Percentiles rank a stretch among this genome's conserved stretches.
phyloP scores from a whole-genome alignment of 2,113 vertebrate species.

The Spea multiplicata region DNA sequence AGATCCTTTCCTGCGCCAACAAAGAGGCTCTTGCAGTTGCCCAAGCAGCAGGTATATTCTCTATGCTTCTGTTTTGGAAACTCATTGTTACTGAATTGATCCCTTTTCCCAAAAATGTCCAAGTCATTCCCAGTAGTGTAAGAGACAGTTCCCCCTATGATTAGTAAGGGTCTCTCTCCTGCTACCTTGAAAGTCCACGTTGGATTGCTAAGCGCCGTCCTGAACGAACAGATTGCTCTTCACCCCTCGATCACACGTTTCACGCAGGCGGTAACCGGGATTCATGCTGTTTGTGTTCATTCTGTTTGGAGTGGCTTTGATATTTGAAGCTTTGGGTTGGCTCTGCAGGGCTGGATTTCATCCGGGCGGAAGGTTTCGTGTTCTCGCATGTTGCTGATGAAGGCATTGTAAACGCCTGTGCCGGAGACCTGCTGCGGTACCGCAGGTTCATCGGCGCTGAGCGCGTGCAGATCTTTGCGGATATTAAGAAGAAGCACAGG shows the following conservation, averaged over 20 bases:
- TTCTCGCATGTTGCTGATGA: slow-evolving; percentile 78
- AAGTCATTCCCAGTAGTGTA: too few relatives aligned
- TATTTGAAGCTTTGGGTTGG: neutral
- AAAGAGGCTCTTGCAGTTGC: slow-evolving; percentile 71
- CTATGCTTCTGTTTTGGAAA: too few relatives aligned
- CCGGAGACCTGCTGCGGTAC: slow-evolving; percentile 72
- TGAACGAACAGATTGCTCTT: too few relatives aligned
- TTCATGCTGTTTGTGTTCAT: too few relatives aligned
- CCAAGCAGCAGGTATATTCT: slow-evolving; percentile 73
- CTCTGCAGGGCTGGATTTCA: slow-evolving; percentile 72
- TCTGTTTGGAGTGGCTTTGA: neutral
- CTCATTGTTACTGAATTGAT: too few relatives aligned
- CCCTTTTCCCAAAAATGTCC: too few relatives aligned
- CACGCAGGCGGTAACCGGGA: too few relatives aligned
- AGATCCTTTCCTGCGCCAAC: slow-evolving; percentile 78
- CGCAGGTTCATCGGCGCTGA: slow-evolving; percentile 77
- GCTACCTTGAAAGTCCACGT: too few relatives aligned
- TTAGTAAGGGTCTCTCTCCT: too few relatives aligned
- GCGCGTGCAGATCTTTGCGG: slow-evolving; percentile 79
- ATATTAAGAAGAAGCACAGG: slow-evolving; percentile 93
- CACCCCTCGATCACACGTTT: too few relatives aligned
- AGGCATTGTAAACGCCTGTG: slow-evolving; percentile 77
- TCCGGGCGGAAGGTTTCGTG: slow-evolving; percentile 76
- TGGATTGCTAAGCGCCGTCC: too few relatives aligned
- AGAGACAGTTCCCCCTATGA: too few relatives aligned